Base-by-base conservation (phyloP, 2,113 vertebrate species). In the Acinonyx jubatus region DNA sequence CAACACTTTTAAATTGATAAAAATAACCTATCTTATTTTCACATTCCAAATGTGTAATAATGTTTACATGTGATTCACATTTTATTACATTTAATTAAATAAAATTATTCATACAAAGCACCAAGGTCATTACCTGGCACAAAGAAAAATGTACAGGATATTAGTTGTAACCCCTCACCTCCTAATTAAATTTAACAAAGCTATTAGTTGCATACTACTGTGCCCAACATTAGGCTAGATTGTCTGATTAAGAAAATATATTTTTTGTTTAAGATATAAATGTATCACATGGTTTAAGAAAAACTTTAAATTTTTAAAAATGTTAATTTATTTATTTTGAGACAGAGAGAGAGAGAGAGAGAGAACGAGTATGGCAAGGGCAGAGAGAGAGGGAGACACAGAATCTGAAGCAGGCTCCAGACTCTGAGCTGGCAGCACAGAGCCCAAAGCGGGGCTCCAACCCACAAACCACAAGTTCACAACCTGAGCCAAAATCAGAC, bases 1-100 rank as follows among this genome's bases (percentile, higher is more conserved):
- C 41, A 81, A 69, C 33, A 91, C 88, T 97, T 97, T 96, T 68
- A 85, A 96, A 11, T 73, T 94, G 50, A 93, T 96, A 89, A 96
- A 73, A 92, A 85, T 74, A 66, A 89, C 76, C 5, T 7, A 73
- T 90, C 76, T 92, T 71, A 82, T 87, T 94, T 96, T 36, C 57
- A 50, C 27, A 57, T 73, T 50, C 23, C 96, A 96, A 97, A 84
- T 91, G 12, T 90, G 93, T 78, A 84, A 74, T 95, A 96, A 94
- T 96, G 63, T 91, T 81, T 65, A 73, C 55, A 85, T 74, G 12
- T 96, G 91, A 87, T 94, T 97, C 79, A 85, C 31, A 81, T 84
- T 41, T 89, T 84, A 85, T 85, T 96, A 45, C 9, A 91, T 52
- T 85, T 93, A 93, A 91, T 86, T 78, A 89, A 96, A 92, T 97